Base-by-base conservation (phyloP, 2,113 vertebrate species). In the Aleadryas rufinucha region DNA sequence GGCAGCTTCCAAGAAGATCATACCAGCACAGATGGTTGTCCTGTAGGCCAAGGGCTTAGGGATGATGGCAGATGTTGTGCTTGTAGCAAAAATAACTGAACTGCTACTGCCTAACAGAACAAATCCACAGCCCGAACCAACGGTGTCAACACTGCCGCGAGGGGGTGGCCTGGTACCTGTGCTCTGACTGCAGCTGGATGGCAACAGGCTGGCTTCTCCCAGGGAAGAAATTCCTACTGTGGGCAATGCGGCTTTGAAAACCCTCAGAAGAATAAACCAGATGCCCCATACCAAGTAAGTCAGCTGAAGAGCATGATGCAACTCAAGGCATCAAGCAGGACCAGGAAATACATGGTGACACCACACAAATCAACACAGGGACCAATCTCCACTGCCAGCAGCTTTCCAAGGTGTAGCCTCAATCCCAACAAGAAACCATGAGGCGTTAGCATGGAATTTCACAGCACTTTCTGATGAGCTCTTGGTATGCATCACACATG, bases 81-180 rank as follows among this genome's bases (percentile, higher is more conserved):
- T 87, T 89, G 84, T 8, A 93, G 59, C 5, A 22, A 80, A 96
- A 97, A 93, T 69, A 93, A 90, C 35, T 52, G 41, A 94, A 69
- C n/a, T 92, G 93, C 52, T 63, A 20, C 45, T 74, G 68, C 76
- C 37, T 49, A 28, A 72, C 0, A 1, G 23, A n/a, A 41, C 80
- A 80, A 93, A 81, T 5, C 78, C 53, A 22, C 84, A 50, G 22
- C 42, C 71, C 0, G 6, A 74, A 57, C 54, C 66, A 44, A 66
- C 0, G 1, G 49, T 4, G 3, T 7, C 47, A 9, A 0, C 16
- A 8, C 1, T 7, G 2, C 74, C 22, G n/a, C 0, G 0, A 63
- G 39, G 52, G 45, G 22, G 16, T 10, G 16, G 49, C 12, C 23
- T 5, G 20, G 76, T 13, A 16, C 53, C 54, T 0, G 24, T 0